Base-by-base conservation (phyloP, 2,113 vertebrate species). In the Himantopus leucocephalus region DNA sequence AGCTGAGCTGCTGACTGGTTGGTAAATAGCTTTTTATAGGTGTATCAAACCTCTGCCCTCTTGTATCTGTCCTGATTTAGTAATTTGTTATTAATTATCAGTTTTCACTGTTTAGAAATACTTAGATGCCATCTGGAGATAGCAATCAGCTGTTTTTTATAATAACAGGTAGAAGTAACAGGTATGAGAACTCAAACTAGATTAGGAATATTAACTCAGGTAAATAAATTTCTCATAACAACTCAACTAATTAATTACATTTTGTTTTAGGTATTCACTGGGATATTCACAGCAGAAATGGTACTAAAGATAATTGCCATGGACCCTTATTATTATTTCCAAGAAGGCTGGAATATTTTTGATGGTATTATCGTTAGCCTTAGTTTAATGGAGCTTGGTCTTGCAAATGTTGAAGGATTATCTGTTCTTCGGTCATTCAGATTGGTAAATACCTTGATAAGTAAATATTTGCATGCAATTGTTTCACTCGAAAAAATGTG, bases 231-330 rank as follows among this genome's bases (percentile, higher is more conserved):
- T 58, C 15, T 71, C 45, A 67, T 74, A 79, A 78, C 17, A 70
- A 63, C 39, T 91, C 47, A 90, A 89, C 17, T 66, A 27, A 85
- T 48, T 45, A 11, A 84, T 84, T 95, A 26, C 30, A 29, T 93
- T 95, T 91, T 96, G 27, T 58, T 88, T 66, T 96, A 99, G 99
- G 99, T 99, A 52, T 99, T 99, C 97, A 99, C 99, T 35, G 98
- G 98, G 35, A 99, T 99, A 95, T 99, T 99, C 96, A 99, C 99
- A 50, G 99, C 99, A 95, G 99, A 99, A 98, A 99, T 99, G 99
- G 98, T 99, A 81, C 98, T 99, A 34, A 99, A 99, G 97, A 98
- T 99, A 90, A 98, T 99, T 95, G 99, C 99, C 52, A 95, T 99
- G 98, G 99, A 99, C 52, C 99, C 99, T 45, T 99, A 99, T 86